Base-by-base conservation (phyloP, 30 jellyfish, hydroid and myxozoan genomes). In the Nemopilema nomurai region DNA sequence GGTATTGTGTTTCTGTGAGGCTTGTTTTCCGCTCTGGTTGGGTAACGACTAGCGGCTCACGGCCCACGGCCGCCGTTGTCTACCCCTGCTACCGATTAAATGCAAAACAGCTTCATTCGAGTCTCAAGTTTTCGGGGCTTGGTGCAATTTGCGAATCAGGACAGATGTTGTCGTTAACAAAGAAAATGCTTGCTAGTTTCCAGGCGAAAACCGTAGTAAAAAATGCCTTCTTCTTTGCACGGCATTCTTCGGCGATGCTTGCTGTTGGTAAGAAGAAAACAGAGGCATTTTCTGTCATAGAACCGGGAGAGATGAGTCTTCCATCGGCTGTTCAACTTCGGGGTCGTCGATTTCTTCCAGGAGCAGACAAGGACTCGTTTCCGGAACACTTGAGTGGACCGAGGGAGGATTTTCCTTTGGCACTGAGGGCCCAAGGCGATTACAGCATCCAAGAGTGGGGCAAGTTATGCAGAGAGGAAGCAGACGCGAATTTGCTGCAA, bases 321-420 rank as follows among this genome's bases (percentile, higher is more conserved):
- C 22, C n/a, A 19, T 51, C 76, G 21, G 51, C 72, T 0, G 80
- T 71, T 9, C 69, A 68, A 22, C 49, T 90, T 51, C 77, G 80
- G 33, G 94, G 90, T 1, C 41, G 97, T 31, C 30, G 41, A 19
- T 90, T 90, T 64, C 87, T 90, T 20, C 90, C 97, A 18, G 94
- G 97, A 13, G 90, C 94, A 1, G 82, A 69, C 74, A 51, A 74
- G 28, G 76, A 63, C 26, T 76, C 79, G 22, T 79, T 90, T 27
- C 97, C 97, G 0, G 80, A 73, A 19, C 66, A 72, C 77, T 66
- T 90, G 28, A 49, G 69, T 49, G 88, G 91, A 17, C 94, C 90
- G 19, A 72, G 86, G 28, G 77, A 76, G 30, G 79, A 82, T 27
- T 79, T 79, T 23, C 91, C 91, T 13, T 57, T 82, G 52, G 90